phyloP scores from a whole-genome alignment of 2,888 invertebrate genomes.

The Drosophila setosimentum region DNA sequence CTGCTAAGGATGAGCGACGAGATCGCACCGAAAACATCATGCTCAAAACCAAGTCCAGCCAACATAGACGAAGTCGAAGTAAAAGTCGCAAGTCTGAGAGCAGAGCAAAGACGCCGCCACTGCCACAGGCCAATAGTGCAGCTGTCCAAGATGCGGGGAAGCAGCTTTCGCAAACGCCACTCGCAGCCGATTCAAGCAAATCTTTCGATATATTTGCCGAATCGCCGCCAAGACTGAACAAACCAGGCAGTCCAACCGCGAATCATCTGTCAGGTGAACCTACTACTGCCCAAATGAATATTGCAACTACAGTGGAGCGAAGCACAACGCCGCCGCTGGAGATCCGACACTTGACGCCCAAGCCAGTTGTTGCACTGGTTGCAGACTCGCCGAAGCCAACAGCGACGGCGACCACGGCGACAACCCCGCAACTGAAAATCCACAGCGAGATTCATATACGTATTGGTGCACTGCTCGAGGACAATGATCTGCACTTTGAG shows the following conservation, averaged over 20 bases:
- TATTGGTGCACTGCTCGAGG: conserved; percentile 80
- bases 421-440: conserved; percentile 18
- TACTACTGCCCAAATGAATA: conserved; percentile 35
- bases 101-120: conserved; percentile 46
- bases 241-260: conserved; percentile 19
- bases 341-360: conserved; percentile 15
- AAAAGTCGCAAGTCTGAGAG: conserved; percentile 27
- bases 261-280: conserved; percentile 9
- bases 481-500: conserved; percentile 76
- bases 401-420: neutral
- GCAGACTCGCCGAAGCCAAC: conserved; percentile 37
- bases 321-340: conserved; percentile 73
- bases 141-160: conserved; percentile 1
- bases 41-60: conserved; percentile 4
- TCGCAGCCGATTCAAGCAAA: conserved; percentile 21
- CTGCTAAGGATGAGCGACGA: conserved; percentile 4
- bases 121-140: conserved; percentile 16
- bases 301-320: conserved; percentile 22
- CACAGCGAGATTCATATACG: conserved; percentile 79
- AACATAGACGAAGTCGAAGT: conserved; percentile 26
- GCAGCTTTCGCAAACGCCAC: conserved; percentile 12
- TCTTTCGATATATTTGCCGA: conserved; percentile 79
- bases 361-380: neutral
- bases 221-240: conserved; percentile 73
- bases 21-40: conserved; percentile 6